A percentile compares a stretch with the other conserved stretches of the same genome.
These are phyloP conservation scores for Laupala kohalensis DNA, from an alignment of 1,140 invertebrate species.

Conservation along the genomic window DNA sequence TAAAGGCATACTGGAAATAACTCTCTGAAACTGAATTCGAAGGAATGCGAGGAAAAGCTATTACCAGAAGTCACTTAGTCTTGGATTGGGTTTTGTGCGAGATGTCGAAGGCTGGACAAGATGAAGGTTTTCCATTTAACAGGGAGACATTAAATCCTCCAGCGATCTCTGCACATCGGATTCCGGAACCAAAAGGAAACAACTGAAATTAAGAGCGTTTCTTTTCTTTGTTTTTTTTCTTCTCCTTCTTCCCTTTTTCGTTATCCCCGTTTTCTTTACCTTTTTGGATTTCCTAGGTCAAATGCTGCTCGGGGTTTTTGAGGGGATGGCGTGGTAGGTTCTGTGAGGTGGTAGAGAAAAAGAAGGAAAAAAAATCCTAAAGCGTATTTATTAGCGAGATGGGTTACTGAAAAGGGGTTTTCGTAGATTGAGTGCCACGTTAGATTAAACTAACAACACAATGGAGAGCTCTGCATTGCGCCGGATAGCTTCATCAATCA, in stretches of 20 bases:
- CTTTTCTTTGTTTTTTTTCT: not conserved
- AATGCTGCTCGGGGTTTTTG: not conserved
- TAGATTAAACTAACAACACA: not conserved
- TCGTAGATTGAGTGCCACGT: not conserved
- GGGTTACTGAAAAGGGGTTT: not conserved
- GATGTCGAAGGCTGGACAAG: not conserved
- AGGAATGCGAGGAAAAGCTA: not conserved
- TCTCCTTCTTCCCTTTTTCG: not conserved
- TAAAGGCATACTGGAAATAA: not conserved
- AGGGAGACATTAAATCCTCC: not conserved
- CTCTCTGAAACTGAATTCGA: not conserved
- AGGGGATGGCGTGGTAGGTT: too few species aligned
- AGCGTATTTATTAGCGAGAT: not conserved
- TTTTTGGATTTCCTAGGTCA: not conserved
- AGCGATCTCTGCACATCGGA: not conserved
- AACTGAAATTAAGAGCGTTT: not conserved
- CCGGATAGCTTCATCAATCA: slow-evolving; percentile 2
- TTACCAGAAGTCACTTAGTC: not conserved
- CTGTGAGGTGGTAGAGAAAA: too few species aligned
- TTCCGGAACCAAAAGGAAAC: not conserved
- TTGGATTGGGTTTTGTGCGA: not conserved
- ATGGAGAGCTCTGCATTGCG: not conserved
- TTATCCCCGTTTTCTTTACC: not conserved
- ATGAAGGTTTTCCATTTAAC: not conserved
- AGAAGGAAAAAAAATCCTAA: not conserved